phyloP scores from a whole-genome alignment of 2,888 invertebrate genomes.

The Ariolimax columbianus region DNA sequence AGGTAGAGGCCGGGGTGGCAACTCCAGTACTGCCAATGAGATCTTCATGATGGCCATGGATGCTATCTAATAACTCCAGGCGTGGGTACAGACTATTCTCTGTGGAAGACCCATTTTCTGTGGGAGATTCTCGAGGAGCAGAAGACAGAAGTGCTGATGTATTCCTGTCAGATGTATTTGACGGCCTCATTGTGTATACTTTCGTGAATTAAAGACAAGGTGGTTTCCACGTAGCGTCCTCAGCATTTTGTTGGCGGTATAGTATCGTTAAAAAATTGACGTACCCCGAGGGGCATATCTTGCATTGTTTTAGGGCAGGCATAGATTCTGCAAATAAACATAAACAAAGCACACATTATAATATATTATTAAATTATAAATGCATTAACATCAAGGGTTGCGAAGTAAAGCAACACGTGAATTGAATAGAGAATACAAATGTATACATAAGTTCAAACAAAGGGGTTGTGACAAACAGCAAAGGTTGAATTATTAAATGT shows the following conservation, averaged over 20 bases:
- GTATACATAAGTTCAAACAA: too few species aligned
- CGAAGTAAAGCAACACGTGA: too few species aligned
- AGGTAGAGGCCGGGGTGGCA: not conserved
- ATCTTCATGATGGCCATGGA: not conserved
- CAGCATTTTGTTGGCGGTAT: not conserved
- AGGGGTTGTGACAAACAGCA: too few species aligned
- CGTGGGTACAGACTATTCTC: conserved; percentile 22
- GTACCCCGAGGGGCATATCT: not conserved
- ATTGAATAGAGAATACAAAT: too few species aligned
- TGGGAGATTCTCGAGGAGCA: not conserved
- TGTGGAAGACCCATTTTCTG: conserved; percentile 5
- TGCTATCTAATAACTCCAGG: conserved; percentile 20
- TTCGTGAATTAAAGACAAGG: not conserved
- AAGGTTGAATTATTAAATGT: too few species aligned
- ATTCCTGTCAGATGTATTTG: not conserved
- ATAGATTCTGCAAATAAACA: not conserved
- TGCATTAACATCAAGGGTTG: too few species aligned
- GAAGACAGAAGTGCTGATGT: not conserved
- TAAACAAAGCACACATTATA: too few species aligned
- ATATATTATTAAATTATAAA: too few species aligned
- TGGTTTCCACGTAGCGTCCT: not conserved
- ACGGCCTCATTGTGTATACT: not conserved
- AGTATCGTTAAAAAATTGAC: not conserved
- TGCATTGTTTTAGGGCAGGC: not conserved
- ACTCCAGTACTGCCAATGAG: not conserved